These are phyloP conservation scores for Morone saxatilis DNA, from an alignment of 2,113 vertebrate species.

Conservation along the genomic window DNA sequence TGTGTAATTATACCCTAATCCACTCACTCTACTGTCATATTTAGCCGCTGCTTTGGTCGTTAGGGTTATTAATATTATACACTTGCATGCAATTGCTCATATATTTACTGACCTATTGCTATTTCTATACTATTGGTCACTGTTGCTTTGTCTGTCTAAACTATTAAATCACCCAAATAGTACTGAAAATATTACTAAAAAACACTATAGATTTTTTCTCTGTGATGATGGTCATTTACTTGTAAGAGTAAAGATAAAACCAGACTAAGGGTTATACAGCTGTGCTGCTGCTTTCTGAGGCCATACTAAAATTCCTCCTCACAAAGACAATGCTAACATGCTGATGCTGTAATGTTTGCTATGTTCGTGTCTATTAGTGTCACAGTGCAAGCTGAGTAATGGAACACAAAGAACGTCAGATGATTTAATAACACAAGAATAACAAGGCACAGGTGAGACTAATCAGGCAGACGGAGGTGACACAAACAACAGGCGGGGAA, in stretches of 20 bases:
- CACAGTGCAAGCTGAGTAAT: no score
- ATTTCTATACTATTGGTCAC: not conserved
- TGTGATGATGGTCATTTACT: not conserved
- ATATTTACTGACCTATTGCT: not conserved
- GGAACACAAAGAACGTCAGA: no score
- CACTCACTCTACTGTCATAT: not conserved
- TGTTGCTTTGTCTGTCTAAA: not conserved
- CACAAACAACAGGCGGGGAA: no score
- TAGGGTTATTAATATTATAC: not conserved
- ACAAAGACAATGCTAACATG: no score
- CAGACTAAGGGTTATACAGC: not conserved
- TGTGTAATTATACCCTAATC: no score
- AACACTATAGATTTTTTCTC: not conserved
- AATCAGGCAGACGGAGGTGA: no score
- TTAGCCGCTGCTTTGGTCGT: not conserved
- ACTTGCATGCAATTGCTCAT: not conserved
- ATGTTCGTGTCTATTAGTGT: no score
- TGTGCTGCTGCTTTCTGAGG: no score
- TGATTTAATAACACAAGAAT: no score
- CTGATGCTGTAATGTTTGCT: no score
- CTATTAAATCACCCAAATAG: not conserved
- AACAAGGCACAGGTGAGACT: no score
- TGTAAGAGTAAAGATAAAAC: not conserved
- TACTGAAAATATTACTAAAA: not conserved
- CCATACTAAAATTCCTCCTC: no score